These are phyloP conservation scores for Drosophila cracens DNA, from an alignment of 2,888 invertebrate genomes.

Conservation along the genomic window DNA sequence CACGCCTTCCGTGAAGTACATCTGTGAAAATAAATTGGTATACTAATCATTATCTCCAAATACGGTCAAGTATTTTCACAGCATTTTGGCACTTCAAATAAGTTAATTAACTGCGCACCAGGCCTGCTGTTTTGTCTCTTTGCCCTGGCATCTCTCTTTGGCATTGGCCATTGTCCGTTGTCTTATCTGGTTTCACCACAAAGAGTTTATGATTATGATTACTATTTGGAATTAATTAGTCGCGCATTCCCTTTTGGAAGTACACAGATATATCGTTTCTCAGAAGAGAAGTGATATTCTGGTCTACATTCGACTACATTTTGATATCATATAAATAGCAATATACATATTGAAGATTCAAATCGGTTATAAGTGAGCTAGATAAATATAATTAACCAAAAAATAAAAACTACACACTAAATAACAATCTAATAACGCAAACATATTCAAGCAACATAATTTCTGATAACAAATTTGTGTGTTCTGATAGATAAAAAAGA, in stretches of 20 bases:
- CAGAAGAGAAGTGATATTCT: neutral
- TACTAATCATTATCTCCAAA: conserved; percentile 33
- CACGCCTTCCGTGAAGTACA: conserved; percentile 10
- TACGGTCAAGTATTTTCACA: conserved; percentile 25
- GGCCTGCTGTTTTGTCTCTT: conserved; percentile 19
- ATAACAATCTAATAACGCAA: neutral
- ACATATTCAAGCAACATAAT: neutral
- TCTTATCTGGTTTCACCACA: conserved; percentile 9
- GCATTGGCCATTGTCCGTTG: conserved; percentile 14
- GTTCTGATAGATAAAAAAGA: neutral
- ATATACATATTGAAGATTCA: neutral
- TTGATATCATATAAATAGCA: neutral
- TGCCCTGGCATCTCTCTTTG: conserved; percentile 27
- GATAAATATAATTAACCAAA: neutral
- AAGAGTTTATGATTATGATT: neutral
- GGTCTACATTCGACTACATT: no score
- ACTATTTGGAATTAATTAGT: neutral
- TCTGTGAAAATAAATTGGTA: conserved; percentile 44
- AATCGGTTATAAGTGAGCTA: neutral
- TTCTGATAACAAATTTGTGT: neutral
- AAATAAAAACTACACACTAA: neutral
- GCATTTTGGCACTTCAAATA: conserved; percentile 36
- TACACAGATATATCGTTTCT: neutral
- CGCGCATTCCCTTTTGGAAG: neutral
- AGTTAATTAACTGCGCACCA: conserved; percentile 30